Conservation (phyloP, 2,888 invertebrate species). For the Phlogophora meticulosa region DNA sequence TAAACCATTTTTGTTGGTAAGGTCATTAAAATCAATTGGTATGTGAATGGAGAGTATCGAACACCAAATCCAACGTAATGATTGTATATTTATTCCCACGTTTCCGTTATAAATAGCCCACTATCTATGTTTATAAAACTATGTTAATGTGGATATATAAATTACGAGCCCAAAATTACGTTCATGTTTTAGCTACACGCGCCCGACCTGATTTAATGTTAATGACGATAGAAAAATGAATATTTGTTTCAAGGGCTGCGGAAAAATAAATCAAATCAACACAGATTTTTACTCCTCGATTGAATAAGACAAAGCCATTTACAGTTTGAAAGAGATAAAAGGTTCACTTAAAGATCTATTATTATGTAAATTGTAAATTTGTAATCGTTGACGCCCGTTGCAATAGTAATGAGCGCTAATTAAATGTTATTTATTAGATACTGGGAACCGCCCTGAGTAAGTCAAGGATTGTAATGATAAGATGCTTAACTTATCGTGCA, state of each 20-base stretch:
- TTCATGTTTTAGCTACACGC: constrained; percentile 55
- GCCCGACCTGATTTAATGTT: constrained; percentile 52
- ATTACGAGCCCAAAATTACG: constrained; percentile 22
- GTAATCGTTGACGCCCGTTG: constrained; percentile 71
- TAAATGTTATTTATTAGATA: constrained; percentile 70
- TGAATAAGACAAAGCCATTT: constrained; percentile 19
- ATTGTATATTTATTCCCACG: constrained; percentile 21
- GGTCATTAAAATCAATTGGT: constrained; percentile 5
- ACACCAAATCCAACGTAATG: constrained; percentile 1
- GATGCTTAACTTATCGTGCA: constrained; percentile 82
- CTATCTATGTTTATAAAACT: constrained; percentile 48
- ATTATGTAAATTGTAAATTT: constrained; percentile 69
- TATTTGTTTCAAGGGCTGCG: constrained; percentile 10
- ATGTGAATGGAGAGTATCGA: not conserved
- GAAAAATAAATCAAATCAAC: constrained; percentile 13
- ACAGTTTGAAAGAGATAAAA: constrained; percentile 36
- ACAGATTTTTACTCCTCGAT: constrained; percentile 13
- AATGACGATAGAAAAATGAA: constrained; percentile 39
- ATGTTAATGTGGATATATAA: constrained; percentile 37
- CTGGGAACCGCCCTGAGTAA: constrained; percentile 82
- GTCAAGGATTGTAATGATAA: constrained; percentile 80
- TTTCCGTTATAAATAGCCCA: constrained; percentile 44
- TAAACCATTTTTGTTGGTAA: not conserved
- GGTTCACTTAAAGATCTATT: constrained; percentile 57
- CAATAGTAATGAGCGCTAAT: constrained; percentile 73